Evolutionary conservation across 2,888 invertebrate genomes (phyloP).

Genomic region (Mystacides longicornis): DNA sequence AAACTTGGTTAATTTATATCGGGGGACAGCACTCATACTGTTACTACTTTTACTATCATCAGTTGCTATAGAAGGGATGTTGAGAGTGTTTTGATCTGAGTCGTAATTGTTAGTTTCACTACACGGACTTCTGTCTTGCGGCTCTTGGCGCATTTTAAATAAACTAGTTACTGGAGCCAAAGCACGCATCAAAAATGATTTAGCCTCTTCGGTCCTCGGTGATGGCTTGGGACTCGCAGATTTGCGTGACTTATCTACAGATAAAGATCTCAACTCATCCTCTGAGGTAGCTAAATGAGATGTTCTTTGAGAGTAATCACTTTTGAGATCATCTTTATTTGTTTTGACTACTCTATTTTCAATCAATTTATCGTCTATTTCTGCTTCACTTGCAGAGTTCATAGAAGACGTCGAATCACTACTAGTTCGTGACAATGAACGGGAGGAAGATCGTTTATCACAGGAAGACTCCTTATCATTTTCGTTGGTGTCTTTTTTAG

Average conservation of each 20-base stretch:
- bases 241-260: conserved; percentile 49
- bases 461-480: not conserved
- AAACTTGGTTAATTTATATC: conserved; percentile 23
- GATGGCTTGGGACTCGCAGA: conserved; percentile 42
- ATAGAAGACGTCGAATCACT: conserved; percentile 36
- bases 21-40: conserved; percentile 30
- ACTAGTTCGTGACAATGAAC: conserved; percentile 39
- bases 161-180: conserved; percentile 69
- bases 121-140: conserved; percentile 44
- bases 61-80: conserved; percentile 44
- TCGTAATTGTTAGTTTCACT: conserved; percentile 39
- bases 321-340: conserved; percentile 29
- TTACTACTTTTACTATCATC: conserved; percentile 37
- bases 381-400: conserved; percentile 43
- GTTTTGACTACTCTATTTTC: conserved; percentile 16
- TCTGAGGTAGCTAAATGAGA: conserved; percentile 44
- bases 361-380: conserved; percentile 36
- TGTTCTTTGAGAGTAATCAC: conserved; percentile 43
- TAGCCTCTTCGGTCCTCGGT: conserved; percentile 55
- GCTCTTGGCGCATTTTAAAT: conserved; percentile 56
- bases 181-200: conserved; percentile 65
- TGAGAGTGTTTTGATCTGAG: conserved; percentile 34
- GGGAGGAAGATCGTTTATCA: conserved; percentile 9
- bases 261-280: conserved; percentile 49
- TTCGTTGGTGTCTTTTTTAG: conserved; percentile 6